phyloP scores from a whole-genome alignment of 92 coral and sea anemone genomes.

The Actinostola sp. region DNA sequence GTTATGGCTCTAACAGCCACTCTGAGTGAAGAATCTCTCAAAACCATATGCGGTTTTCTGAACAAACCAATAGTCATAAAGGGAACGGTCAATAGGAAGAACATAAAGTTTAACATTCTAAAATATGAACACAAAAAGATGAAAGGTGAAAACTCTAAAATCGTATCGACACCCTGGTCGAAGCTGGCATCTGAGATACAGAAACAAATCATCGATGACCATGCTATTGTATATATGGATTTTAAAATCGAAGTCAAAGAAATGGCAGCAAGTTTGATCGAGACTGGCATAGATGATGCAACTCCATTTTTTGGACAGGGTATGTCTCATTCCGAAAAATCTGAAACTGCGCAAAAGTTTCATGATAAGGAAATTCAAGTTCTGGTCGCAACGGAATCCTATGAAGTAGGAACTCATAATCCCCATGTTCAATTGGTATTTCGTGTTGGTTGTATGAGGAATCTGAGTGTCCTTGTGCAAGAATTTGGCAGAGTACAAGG shows the following conservation, averaged over 20 bases:
- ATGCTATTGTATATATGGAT: conserved; percentile 41
- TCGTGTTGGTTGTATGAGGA: conserved; percentile 39
- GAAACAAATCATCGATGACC: conserved; percentile 17
- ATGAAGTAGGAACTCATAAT: conserved; percentile 47
- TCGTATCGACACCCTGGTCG: too few species aligned
- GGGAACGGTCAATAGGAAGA: conserved; percentile 12
- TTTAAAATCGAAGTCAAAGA: conserved; percentile 36
- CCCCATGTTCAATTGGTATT: conserved; percentile 43
- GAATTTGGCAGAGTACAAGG: conserved; percentile 52
- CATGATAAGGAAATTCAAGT: conserved; percentile 27
- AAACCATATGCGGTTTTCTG: conserved; percentile 22
- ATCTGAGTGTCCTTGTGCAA: conserved; percentile 28
- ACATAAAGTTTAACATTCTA: conserved; percentile 31
- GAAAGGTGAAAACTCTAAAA: background rate
- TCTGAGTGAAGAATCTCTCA: conserved; percentile 17
- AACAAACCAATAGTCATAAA: conserved; percentile 17
- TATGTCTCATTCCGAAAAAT: background rate
- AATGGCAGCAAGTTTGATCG: background rate
- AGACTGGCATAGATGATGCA: background rate
- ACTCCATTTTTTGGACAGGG: background rate
- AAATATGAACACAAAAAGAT: conserved; percentile 15
- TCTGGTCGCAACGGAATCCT: conserved; percentile 49
- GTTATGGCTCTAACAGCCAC: conserved; percentile 59
- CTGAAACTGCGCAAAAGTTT: background rate
- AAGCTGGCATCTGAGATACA: conserved; percentile 22